Evolutionary conservation across 2,113 vertebrate species (phyloP), one percentile per base, ranked within the genome.

Genomic region (Ophthalmolycus amberensis): DNA sequence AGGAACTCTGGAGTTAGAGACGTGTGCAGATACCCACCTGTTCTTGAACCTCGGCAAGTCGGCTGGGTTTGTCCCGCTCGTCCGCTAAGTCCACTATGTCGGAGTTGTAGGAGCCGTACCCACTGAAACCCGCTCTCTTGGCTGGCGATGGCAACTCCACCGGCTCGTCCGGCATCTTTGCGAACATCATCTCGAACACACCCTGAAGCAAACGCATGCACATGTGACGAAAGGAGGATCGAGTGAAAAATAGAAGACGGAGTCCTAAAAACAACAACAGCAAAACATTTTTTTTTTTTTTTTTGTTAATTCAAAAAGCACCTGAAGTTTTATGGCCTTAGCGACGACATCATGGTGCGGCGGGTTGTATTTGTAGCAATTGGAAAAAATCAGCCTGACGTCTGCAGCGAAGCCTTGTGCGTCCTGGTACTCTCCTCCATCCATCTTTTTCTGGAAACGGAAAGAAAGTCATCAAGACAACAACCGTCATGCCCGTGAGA

Each of bases 301-400:
- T 32, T 10, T 0, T 4, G 54, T 46, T n/a, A 1, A 34, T 42
- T 37, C 1, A 2, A 67, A n/a, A 29, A 85, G 83, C 91, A 99
- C 98, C 97, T 99, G 98, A 10, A 99, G 97, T 84, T 96, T 97
- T 86, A 96, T 92, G 88, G 98, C 98, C 96, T 96, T 97, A 3
- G 95, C 93, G 20, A 99, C 98, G 42, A 99, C 96, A 29, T 96
- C 95, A 0, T 98, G 97, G 91, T 98, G 95, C 0, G 97, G 96
- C 38, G 97, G 98, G 82, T 99, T 99, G 95, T 99, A 99, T 88
- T 99, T 99, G 94, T 99, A 99, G 86, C 98, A 99, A 85, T 99
- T 99, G 38, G 98, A 99, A 92, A 99, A 99, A 95, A 99, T 99
- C 85, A 99, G 93, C 89, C 98, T 95, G 71, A 99, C 95, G 71